Evolutionary conservation across 2,888 invertebrate genomes (phyloP), one percentile per base, ranked within the genome.

Genomic region (Cyrtodaria siliqua): DNA sequence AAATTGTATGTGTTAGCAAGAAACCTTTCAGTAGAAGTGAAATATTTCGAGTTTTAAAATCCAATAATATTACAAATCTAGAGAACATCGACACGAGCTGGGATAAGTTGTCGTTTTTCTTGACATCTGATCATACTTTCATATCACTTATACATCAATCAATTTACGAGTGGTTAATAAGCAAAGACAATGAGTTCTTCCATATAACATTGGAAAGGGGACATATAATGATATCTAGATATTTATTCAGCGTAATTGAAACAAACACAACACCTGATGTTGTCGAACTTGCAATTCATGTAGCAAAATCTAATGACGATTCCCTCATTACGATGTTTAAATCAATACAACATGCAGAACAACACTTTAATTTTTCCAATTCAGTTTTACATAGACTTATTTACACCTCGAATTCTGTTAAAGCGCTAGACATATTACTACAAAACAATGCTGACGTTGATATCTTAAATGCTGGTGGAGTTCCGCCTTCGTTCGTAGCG

Each of bases 401-500:
- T 27, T 12, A 53, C 27, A 27, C 8, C 3, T 9, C 27, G 2
- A 27, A 29, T 18, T 26, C 26, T 8, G 53, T n/a, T 33, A 4
- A 33, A 33, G 33, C 33, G 6, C 33, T 33, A 8, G 12, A 33
- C 33, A 8, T 33, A 33, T 12, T 33, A 4, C 12, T 33, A 33
- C 33, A 33, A 12, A 8, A 33, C 12, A 33, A 8, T 12, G 4
- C 4, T 33, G 12, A 18, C 38, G 57, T 40, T 38, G 52, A 52
- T 52, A 20, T 8, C 3, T 52, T 23, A 23, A 20, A 26, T 8
- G 23, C 4, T 9, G 12, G 20, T 23, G 26, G 20, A 8, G 16
- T 24, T 6, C 27, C 57, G 16, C 2, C 57, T n/a, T 3, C 38
- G 20, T 57, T 57, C 38, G 23, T 57, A 6, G 57, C 57, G 6